A percentile compares a stretch with the other conserved stretches of the same genome.
These are phyloP conservation scores for Autographa gamma DNA, from an alignment of 2,888 invertebrate genomes.

Conservation along the genomic window DNA sequence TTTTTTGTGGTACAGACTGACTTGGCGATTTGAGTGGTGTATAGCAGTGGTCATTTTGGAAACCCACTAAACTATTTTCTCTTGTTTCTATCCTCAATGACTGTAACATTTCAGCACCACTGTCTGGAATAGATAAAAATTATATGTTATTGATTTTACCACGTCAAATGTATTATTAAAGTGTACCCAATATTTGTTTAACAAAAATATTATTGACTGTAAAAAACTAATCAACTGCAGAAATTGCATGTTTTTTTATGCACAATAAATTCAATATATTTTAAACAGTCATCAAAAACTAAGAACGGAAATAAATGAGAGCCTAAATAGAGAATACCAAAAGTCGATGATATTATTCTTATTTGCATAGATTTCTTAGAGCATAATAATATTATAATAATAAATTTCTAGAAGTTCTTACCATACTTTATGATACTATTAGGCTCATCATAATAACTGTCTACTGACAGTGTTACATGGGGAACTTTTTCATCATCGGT, in stretches of 20 bases:
- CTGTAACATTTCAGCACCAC: conserved; percentile 87
- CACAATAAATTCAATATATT: no score
- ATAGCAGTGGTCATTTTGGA: conserved; percentile 95
- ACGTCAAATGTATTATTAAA: no score
- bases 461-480: conserved; percentile 90
- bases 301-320: neutral
- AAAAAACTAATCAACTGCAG: no score
- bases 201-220: no score
- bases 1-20: conserved; percentile 79
- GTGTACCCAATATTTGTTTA: no score
- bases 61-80: conserved; percentile 89
- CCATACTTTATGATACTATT: conserved; percentile 87
- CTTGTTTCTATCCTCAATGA: conserved; percentile 85
- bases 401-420: conserved; percentile 57
- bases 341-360: neutral
- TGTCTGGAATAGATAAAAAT: conserved; percentile 72
- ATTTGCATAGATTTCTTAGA: neutral
- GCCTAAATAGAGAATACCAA: neutral
- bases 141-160: neutral
- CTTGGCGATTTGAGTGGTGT: conserved; percentile 92
- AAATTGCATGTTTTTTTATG: no score
- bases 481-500: conserved; percentile 89
- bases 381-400: conserved; percentile 3
- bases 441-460: conserved; percentile 90
- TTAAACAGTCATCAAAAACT: no score